These are phyloP conservation scores for Lysandra bellargus DNA, from an alignment of 2,888 invertebrate genomes.

Conservation along the genomic window DNA sequence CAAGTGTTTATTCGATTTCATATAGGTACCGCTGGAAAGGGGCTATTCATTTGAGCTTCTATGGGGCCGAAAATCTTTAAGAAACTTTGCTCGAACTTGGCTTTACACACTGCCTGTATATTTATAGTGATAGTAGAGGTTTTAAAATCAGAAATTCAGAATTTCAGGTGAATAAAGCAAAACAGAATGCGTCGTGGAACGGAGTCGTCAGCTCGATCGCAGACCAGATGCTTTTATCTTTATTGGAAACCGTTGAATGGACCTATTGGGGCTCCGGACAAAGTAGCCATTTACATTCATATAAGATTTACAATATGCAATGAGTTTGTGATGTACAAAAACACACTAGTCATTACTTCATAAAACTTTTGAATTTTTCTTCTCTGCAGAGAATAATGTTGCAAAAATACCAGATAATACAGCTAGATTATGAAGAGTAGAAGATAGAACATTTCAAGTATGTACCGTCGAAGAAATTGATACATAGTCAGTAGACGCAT, in stretches of 20 bases:
- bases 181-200: not conserved
- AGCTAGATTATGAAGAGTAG: no score
- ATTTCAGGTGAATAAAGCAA: constrained; percentile 6
- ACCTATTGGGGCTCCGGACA: constrained; percentile 17
- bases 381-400: no score
- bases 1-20: not conserved
- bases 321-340: no score
- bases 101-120: no score
- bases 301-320: constrained; percentile 18
- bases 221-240: constrained; percentile 25
- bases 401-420: no score
- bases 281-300: constrained; percentile 24
- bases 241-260: constrained; percentile 30
- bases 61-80: no score
- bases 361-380: no score
- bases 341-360: not conserved
- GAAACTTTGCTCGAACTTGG: no score
- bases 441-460: no score
- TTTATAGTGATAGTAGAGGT: not conserved
- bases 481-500: no score
- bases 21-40: not conserved
- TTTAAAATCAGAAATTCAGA: not conserved
- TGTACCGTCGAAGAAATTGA: no score
- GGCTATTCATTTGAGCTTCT: no score
- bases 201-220: constrained; percentile 4